These are phyloP conservation scores for Acrocera orbiculus DNA, from an alignment of 2,888 invertebrate species.

Conservation along the genomic window DNA sequence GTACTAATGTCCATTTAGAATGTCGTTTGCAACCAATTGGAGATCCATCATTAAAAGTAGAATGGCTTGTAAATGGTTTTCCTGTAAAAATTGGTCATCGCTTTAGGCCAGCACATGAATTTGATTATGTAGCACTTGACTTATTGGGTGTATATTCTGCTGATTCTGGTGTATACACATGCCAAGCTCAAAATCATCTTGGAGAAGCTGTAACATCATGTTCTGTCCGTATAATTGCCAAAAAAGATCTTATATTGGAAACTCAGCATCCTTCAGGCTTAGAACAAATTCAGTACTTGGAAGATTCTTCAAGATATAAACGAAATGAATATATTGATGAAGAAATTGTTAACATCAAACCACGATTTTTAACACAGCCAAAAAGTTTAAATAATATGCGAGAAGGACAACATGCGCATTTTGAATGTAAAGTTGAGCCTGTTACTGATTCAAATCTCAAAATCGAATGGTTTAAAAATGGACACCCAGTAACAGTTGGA, in stretches of 20 bases:
- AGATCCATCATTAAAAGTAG: conserved; percentile 80
- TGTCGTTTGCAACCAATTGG: conserved; percentile 81
- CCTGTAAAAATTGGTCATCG: conserved; percentile 85
- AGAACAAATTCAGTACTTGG: conserved; percentile 80
- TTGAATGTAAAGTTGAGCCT: conserved; percentile 94
- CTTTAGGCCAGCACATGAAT: conserved; percentile 91
- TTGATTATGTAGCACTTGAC: conserved; percentile 93
- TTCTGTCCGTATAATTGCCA: conserved; percentile 72
- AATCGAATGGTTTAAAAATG: conserved; percentile 95
- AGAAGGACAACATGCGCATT: conserved; percentile 87
- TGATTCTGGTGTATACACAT: conserved; percentile 92
- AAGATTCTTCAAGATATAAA: conserved; percentile 72
- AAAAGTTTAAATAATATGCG: conserved; percentile 69
- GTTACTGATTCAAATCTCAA: conserved; percentile 91
- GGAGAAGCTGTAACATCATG: conserved; percentile 91
- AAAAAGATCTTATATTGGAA: conserved; percentile 72
- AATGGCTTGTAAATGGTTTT: conserved; percentile 91
- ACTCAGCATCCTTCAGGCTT: conserved; percentile 81
- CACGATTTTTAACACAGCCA: conserved; percentile 71
- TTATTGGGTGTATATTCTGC: conserved; percentile 91
- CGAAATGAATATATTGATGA: conserved; percentile 68
- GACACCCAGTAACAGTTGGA: conserved; percentile 81
- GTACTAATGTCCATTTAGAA: conserved; percentile 82
- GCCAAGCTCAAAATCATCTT: conserved; percentile 81
- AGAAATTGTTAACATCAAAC: conserved; percentile 65